Evolutionary conservation across 2,113 vertebrate genomes (phyloP).

Genomic region (Pleuronectes platessa): DNA sequence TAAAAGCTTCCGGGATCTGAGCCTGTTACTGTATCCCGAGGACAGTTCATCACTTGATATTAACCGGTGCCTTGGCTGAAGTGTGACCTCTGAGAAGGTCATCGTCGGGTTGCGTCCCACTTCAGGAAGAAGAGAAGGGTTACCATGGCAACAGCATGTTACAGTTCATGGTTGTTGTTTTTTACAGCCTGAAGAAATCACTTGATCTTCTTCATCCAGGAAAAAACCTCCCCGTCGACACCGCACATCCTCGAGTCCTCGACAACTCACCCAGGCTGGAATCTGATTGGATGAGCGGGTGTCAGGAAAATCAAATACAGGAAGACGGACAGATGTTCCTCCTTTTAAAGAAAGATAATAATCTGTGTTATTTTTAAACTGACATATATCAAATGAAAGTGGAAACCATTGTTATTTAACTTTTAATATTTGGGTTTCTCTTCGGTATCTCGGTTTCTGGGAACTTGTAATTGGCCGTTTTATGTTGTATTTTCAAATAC

Average conservation of each 20-base stretch:
- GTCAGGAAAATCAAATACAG: too few species aligned
- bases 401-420: too few species aligned
- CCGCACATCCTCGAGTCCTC: neutral
- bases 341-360: too few species aligned
- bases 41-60: neutral
- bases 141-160: neutral
- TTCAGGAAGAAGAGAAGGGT: neutral
- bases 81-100: neutral
- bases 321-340: too few species aligned
- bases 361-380: too few species aligned
- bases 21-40: neutral
- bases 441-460: too few species aligned
- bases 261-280: neutral
- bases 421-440: too few species aligned
- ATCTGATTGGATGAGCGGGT: too few species aligned
- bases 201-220: neutral
- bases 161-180: neutral
- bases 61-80: neutral
- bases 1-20: neutral
- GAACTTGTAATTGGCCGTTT: too few species aligned
- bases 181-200: neutral
- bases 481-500: too few species aligned
- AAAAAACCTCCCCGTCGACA: neutral
- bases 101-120: neutral
- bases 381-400: too few species aligned